Conservation (phyloP, 2,888 invertebrate species). For the Adelognathus sp. region DNA sequence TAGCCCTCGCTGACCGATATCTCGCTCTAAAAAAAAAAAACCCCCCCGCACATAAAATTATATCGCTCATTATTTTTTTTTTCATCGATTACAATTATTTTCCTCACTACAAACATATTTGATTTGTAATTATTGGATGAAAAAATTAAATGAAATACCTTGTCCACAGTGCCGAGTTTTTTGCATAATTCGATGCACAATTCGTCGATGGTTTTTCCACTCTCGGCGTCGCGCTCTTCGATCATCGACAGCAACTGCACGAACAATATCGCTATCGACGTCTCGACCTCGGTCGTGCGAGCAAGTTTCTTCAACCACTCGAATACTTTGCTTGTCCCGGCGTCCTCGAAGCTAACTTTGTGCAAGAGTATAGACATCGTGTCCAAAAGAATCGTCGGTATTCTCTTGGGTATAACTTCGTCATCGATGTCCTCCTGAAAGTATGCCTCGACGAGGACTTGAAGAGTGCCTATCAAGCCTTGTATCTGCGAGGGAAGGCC, state of each 20-base stretch:
- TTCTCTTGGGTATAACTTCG: conserved; percentile 64
- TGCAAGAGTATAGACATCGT: conserved; percentile 70
- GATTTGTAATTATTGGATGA: background rate
- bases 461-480: conserved; percentile 65
- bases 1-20: conserved; percentile 61
- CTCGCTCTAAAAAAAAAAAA: conserved; percentile 61
- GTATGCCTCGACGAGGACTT: conserved; percentile 61
- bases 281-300: conserved; percentile 62
- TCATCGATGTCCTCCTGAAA: conserved; percentile 67
- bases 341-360: conserved; percentile 69
- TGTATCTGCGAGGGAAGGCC: conserved; percentile 66
- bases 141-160: conserved; percentile 72
- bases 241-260: conserved; percentile 71
- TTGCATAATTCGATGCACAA: conserved; percentile 80
- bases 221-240: conserved; percentile 70
- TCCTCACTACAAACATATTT: too few species aligned
- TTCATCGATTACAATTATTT: background rate
- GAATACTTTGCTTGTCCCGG: conserved; percentile 60
- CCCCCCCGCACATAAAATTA: too few species aligned
- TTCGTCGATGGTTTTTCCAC: conserved; percentile 76
- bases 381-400: conserved; percentile 71
- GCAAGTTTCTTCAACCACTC: conserved; percentile 67
- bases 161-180: conserved; percentile 80
- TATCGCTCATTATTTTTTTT: background rate
- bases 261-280: conserved; percentile 64